Conservation (phyloP, 2,888 invertebrate genomes). For the Calephelis perditalis region DNA sequence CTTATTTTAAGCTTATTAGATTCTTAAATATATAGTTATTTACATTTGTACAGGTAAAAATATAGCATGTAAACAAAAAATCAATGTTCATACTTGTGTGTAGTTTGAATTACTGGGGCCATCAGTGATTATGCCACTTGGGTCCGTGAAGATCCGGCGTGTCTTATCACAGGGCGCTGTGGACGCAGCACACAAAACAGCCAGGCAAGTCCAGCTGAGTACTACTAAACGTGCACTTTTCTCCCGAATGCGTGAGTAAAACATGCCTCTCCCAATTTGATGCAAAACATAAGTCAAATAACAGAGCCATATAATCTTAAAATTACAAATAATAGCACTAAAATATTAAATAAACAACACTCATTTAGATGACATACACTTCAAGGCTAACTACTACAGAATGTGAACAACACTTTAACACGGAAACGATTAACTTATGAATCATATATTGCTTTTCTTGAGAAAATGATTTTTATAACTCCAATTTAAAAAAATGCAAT, state of each 20-base stretch:
- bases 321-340: constrained; percentile 68
- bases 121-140: constrained; percentile 92
- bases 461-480: constrained; percentile 37
- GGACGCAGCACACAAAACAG: constrained; percentile 67
- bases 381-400: constrained; percentile 74
- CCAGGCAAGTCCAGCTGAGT: constrained; percentile 67
- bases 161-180: constrained; percentile 89
- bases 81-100: constrained; percentile 78
- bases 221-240: constrained; percentile 72
- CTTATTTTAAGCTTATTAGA: too few species aligned
- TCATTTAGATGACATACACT: constrained; percentile 75
- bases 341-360: constrained; percentile 77
- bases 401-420: constrained; percentile 54
- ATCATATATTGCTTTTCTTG: constrained; percentile 36
- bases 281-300: constrained; percentile 72
- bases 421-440: constrained; percentile 38
- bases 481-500: constrained; percentile 43
- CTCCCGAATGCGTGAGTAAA: constrained; percentile 72
- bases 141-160: constrained; percentile 87
- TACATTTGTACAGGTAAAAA: too few species aligned
- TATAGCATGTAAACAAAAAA: constrained; percentile 32
- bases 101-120: constrained; percentile 92
- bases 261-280: constrained; percentile 71
- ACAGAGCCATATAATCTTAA: constrained; percentile 75
- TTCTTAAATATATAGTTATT: too few species aligned